Conservation (phyloP, 2,888 invertebrate species). For the Dryobotodes eremita region DNA sequence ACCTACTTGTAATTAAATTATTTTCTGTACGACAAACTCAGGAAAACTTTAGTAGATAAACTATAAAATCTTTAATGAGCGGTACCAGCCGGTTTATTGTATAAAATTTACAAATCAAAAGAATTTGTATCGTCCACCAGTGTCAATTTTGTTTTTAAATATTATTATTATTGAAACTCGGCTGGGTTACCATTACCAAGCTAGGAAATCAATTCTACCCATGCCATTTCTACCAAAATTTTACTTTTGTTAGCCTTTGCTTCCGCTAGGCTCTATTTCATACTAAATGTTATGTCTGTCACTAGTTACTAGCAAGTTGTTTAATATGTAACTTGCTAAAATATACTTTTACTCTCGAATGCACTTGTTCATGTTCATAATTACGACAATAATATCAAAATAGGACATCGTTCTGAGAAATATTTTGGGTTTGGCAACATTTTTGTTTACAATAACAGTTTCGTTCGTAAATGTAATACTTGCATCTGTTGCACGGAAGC, state of each 20-base stretch:
- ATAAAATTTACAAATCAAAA: not conserved
- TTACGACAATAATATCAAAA: not conserved
- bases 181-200: not conserved
- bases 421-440: not conserved
- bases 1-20: conserved; percentile 3
- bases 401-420: too few species aligned
- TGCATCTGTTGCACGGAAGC: not conserved
- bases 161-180: not conserved
- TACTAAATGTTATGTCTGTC: not conserved
- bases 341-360: not conserved
- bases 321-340: not conserved
- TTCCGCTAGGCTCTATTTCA: not conserved
- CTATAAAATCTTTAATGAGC: not conserved
- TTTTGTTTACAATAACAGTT: not conserved
- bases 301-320: too few species aligned
- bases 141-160: not conserved
- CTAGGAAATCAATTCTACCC: not conserved
- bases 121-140: not conserved
- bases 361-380: not conserved
- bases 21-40: not conserved
- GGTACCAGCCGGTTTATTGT: conserved; percentile 1
- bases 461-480: not conserved
- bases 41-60: not conserved
- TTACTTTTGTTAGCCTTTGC: not conserved
- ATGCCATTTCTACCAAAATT: not conserved